Base-by-base conservation (phyloP, 2,113 vertebrate species). In the Parotia lawesii region DNA sequence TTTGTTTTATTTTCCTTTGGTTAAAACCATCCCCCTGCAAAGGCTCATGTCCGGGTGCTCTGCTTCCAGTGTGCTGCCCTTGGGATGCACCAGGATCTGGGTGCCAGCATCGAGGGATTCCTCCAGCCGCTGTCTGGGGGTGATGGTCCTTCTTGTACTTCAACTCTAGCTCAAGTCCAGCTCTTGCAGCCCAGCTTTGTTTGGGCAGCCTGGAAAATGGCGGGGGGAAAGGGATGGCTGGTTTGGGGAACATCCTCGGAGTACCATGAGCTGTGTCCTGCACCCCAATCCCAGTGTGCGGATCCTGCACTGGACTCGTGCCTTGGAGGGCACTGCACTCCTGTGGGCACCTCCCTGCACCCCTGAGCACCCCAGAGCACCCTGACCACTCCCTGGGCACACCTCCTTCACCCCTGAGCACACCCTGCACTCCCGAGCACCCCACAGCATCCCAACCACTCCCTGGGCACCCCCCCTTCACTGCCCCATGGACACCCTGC, bases 281-380 rank as follows among this genome's bases (percentile, higher is more conserved):
- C 74, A 35, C 14, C 54, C 54, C 76, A 29, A 1, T 4, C 27
- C 21, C 1, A 0, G 2, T 0, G 29, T 5, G 38, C 1, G 8
- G 21, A 35, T 33, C 38, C 58, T 58, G 53, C 2, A 1, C 7
- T 7, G 33, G 24, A 9, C 24, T 25, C 0, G 0, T 8, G 29
- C 24, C 10, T 57, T 8, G 44, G 28, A 44, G 22, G 29, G 58
- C 38, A 33, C n/a, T 38, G 57, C 54, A 23, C 24, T 35, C 1
- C 31, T 25, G 6, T 6, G 38, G 3, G 19, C 24, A 35, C n/a
- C 12, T 1, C 37, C 40, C 9, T 44, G 35, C 15, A 51, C 7
- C 28, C 74, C 20, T 5, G 54, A 19, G 44, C 65, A 24, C 18
- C 15, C 38, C 25, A 15, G 16, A 13, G 22, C 29, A 25, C 54